Percentiles rank a stretch among this genome's conserved stretches.
These are phyloP conservation scores for Synergus laeviventris DNA, from an alignment of 2,888 invertebrate species.

Conservation along the genomic window DNA sequence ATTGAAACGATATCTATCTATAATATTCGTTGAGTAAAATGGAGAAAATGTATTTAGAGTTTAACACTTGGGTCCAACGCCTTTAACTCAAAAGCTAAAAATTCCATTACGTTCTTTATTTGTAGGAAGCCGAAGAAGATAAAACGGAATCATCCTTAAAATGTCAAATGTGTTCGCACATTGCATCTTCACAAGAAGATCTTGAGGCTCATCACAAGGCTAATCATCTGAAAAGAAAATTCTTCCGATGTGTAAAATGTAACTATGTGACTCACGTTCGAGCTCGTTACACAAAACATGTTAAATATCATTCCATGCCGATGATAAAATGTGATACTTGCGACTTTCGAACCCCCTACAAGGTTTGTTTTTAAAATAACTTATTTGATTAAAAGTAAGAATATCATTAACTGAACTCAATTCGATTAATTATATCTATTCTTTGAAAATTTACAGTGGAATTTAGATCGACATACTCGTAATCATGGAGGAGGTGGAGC, in stretches of 20 bases:
- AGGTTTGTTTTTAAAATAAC: slow-evolving; percentile 58
- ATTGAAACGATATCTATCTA: no score
- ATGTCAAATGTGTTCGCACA: slow-evolving; percentile 84
- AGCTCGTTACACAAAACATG: slow-evolving; percentile 93
- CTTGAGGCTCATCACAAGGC: slow-evolving; percentile 84
- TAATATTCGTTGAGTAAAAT: no score
- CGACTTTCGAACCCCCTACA: slow-evolving; percentile 90
- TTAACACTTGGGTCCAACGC: no score
- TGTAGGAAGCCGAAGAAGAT: background rate
- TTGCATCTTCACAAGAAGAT: slow-evolving; percentile 81
- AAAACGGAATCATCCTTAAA: slow-evolving; percentile 32
- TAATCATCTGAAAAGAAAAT: slow-evolving; percentile 86
- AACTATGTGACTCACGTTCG: slow-evolving; percentile 94
- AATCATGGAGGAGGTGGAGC: slow-evolving; percentile 92
- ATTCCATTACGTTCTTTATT: background rate
- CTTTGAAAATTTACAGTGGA: slow-evolving; percentile 79
- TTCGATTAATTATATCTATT: background rate
- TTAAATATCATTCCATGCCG: slow-evolving; percentile 95
- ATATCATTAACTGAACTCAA: background rate
- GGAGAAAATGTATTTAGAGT: no score
- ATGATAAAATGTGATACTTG: slow-evolving; percentile 96
- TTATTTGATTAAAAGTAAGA: background rate
- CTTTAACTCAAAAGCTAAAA: background rate
- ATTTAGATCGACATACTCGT: slow-evolving; percentile 94
- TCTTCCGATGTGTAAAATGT: slow-evolving; percentile 93